Evolutionary conservation across 2,888 invertebrate genomes (phyloP).

Genomic region (Dynastes tityus): DNA sequence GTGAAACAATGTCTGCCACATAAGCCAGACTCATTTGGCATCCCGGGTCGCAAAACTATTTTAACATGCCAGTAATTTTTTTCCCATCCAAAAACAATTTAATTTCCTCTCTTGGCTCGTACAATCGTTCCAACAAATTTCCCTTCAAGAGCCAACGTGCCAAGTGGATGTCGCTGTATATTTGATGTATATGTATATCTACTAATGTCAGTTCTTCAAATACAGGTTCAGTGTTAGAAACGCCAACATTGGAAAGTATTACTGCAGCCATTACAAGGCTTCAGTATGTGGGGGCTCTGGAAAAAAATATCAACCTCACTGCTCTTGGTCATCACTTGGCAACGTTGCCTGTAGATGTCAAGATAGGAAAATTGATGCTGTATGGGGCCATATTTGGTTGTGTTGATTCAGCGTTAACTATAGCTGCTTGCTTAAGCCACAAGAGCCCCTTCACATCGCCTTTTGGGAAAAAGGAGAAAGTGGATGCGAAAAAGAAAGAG

Average conservation of each 20-base stretch:
- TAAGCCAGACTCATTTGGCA: too few species aligned
- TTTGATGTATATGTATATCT: too few species aligned
- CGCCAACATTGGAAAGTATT: slow-evolving; percentile 80
- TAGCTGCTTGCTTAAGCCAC: slow-evolving; percentile 88
- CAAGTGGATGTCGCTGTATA: too few species aligned
- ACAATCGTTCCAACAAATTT: too few species aligned
- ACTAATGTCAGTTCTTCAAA: too few species aligned
- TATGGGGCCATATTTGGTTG: slow-evolving; percentile 95
- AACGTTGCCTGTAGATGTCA: slow-evolving; percentile 90
- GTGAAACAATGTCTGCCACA: too few species aligned
- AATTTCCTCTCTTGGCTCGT: too few species aligned
- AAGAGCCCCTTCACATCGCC: slow-evolving; percentile 86
- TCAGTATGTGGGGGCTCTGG: slow-evolving; percentile 86
- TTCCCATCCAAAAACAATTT: too few species aligned
- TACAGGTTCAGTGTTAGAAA: slow-evolving; percentile 76
- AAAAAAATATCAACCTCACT: slow-evolving; percentile 82
- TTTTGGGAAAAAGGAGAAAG: slow-evolving; percentile 81
- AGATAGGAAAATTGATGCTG: slow-evolving; percentile 93
- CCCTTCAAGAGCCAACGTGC: too few species aligned
- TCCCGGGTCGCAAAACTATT: too few species aligned
- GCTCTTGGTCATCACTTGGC: slow-evolving; percentile 91
- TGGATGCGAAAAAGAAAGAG: slow-evolving; percentile 81
- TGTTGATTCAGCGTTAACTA: slow-evolving; percentile 92
- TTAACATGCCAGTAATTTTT: too few species aligned
- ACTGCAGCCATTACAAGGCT: slow-evolving; percentile 80